Base-by-base conservation (phyloP, 2,113 vertebrate species). In the Anhinga rufa region DNA sequence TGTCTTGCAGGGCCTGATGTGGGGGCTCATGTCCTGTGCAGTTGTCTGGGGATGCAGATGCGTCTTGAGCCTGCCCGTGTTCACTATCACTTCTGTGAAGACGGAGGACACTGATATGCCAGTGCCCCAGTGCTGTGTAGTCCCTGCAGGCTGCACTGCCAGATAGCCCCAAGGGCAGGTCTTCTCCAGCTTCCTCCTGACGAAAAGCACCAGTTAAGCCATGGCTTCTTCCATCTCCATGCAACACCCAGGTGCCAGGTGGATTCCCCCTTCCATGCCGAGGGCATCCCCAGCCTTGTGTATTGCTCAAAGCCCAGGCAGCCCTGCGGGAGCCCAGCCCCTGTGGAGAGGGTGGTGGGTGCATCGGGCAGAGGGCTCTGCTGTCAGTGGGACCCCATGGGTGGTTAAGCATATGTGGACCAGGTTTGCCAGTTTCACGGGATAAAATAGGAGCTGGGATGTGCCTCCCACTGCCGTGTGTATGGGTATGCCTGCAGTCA, bases 321-420 rank as follows among this genome's bases (percentile, higher is more conserved):
- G 55, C 51, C 16, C 11, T 82, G 48, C 7, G 25, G 28, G 54
- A 91, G 40, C 32, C 28, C 1, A 0, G 12, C 7, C 7, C 9
- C 12, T 0, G 0, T 34, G 21, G 18, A 54, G 18, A 7, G 8
- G 7, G 18, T 31, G n/a, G 17, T 1, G 2, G 13, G 25, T 36
- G 24, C 14, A 21, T 17, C 0, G 2, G 9, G 17, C 25, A 64
- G 31, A 58, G 42, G 26, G 36, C 26, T 88, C 28, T 88, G 71
- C 62, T 61, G 26, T 42, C 1, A 3, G 7, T 65, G 46, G 22
- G 12, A 52, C 15, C 7, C 17, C 1, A 2, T 0, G 1, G 5
- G 22, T 46, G 9, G 21, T 36, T 74, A 2, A 5, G 6, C 4
- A 4, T 80, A 8, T 4, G 12, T 36, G 32, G 16, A 48, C 11